phyloP scores from a whole-genome alignment of 2,113 vertebrate genomes.

The Pardalotus punctatus region DNA sequence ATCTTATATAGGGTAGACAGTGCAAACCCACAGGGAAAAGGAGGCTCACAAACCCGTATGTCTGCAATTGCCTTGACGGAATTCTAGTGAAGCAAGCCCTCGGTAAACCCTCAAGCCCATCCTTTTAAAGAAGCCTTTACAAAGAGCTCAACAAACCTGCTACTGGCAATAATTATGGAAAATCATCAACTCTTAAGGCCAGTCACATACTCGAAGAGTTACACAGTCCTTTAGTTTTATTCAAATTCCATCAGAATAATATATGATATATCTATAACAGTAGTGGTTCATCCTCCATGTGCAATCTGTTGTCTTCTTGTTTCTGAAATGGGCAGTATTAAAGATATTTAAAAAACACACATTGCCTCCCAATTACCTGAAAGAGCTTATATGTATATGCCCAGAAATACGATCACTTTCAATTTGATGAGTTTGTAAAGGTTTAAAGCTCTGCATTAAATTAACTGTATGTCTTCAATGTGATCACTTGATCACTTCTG shows the following conservation, averaged over 20 bases:
- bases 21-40: background rate
- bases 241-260: background rate
- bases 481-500: background rate
- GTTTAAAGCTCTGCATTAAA: background rate
- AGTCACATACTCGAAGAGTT: background rate
- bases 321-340: background rate
- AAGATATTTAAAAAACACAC: background rate
- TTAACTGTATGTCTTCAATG: rapidly evolving
- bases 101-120: background rate
- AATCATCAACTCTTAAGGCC: background rate
- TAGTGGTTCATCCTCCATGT: background rate
- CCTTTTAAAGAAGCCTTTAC: background rate
- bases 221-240: background rate
- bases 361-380: background rate
- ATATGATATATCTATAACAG: background rate
- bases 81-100: background rate
- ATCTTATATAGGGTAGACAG: background rate
- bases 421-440: background rate
- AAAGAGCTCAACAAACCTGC: background rate
- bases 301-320: background rate
- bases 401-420: background rate
- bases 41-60: rapidly evolving
- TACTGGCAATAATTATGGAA: background rate
- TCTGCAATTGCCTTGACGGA: background rate
- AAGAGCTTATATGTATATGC: background rate